Base-by-base conservation (phyloP, 2,797 vertebrate genomes). In the Pristis pectinata region DNA sequence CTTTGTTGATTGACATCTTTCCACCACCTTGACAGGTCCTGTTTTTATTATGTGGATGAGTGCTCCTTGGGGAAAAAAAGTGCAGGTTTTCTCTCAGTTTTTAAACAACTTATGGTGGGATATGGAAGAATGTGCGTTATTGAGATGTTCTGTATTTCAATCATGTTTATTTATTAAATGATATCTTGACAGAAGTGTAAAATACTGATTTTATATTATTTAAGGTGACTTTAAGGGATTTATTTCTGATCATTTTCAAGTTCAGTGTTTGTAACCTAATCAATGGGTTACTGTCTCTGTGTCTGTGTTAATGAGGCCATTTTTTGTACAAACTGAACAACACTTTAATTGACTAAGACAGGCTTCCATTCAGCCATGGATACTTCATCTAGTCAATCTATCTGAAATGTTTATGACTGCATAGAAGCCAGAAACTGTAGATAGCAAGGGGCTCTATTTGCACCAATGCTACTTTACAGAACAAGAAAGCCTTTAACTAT, bases 271-370 rank as follows among this genome's bases (percentile, higher is more conserved):
- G 27, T 53, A 94, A 94, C 70, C 70, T 53, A 94, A 76, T 30
- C 44, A 76, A 27, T 76, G 44, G 67, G 30, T 30, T 53, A 93
- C 67, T 93, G 27, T 76, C 92, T 74, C 27, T 93, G 92, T 24
- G 92, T 70, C 44, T 34, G 27, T 76, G 24, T 49, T 74, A 34
- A 76, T 94, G 70, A 76, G 92, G 4, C 67, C 70, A 34, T 94
- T 76, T 93, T 94, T 22, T 9, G 7, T 27, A 56, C 24, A 93
- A 74, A 74, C 22, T 72, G 70, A 74, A 94, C 70, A 94, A 76
- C 27, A 74, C 70, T 56, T 94, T 94, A 70, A 94, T 94, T 94
- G 92, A 94, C 92, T 93, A 67, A 93, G 44, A 93, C 27, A 93
- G 67, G 11, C 9, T 94, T 94, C 44, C 70, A 74, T 94, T 94